Conservation (phyloP, 2,113 vertebrate genomes). For the Nothocercus julius region DNA sequence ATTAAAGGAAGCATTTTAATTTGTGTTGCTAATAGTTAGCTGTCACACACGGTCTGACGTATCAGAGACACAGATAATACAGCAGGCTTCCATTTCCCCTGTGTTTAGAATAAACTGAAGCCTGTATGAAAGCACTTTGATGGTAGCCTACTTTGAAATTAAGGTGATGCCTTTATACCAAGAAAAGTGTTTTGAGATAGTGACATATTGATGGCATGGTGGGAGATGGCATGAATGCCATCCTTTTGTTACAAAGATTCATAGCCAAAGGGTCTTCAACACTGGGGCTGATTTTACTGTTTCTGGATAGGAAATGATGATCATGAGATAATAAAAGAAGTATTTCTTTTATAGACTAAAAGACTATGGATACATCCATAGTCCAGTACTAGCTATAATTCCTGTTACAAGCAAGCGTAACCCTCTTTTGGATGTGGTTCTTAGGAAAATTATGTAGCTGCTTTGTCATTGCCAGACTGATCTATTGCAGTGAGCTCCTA, state of each 20-base stretch:
- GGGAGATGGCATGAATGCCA: neutral
- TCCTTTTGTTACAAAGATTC: neutral
- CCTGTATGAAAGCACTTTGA: neutral
- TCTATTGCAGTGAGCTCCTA: neutral
- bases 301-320: neutral
- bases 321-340: neutral
- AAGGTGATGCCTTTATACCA: neutral
- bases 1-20: neutral
- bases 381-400: neutral
- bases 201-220: neutral
- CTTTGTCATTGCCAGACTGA: neutral
- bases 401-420: neutral
- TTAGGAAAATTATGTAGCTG: neutral
- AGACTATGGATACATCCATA: neutral
- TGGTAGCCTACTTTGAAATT: neutral
- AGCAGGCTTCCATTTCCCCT: fast-evolving
- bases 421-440: neutral
- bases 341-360: too few relatives aligned
- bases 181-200: neutral
- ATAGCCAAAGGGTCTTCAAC: neutral
- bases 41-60: neutral
- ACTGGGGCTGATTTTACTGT: neutral
- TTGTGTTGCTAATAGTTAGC: neutral
- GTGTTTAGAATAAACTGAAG: neutral
- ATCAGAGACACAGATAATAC: neutral